Evolutionary conservation across 30 jellyfish, hydroid and myxozoan species (phyloP).

Genomic region (Pseudorhiza aurosa): DNA sequence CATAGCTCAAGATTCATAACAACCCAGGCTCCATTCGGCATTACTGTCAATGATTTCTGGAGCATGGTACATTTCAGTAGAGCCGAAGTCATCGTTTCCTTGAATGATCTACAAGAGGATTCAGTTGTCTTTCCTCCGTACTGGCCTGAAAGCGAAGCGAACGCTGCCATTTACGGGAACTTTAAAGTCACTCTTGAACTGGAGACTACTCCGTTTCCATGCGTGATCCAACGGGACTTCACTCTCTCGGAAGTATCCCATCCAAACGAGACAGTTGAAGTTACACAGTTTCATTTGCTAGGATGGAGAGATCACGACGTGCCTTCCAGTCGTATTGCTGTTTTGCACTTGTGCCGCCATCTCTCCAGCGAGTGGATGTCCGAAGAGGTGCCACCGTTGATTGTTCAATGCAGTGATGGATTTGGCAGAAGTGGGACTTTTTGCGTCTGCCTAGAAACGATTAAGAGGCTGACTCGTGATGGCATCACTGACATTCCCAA

Average conservation of each 20-base stretch:
- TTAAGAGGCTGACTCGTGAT: conserved; percentile 24
- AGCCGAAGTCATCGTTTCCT: conserved; percentile 62
- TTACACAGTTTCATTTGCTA: conserved; percentile 70
- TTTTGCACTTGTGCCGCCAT: conserved; percentile 36
- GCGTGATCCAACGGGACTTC: conserved; percentile 67
- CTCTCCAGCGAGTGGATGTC: conserved; percentile 35
- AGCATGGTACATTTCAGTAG: conserved; percentile 62
- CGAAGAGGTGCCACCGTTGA: conserved; percentile 50
- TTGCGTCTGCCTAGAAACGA: conserved; percentile 41
- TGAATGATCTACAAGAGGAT: conserved; percentile 65
- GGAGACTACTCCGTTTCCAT: conserved; percentile 60
- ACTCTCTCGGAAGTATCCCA: conserved; percentile 16
- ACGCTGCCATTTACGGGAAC: conserved; percentile 42
- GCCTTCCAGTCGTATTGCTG: conserved; percentile 54
- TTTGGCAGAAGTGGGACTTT: conserved; percentile 81
- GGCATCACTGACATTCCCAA: conserved; percentile 50
- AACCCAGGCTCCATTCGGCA: conserved; percentile 88
- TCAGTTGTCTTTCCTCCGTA: conserved; percentile 34
- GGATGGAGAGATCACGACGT: conserved; percentile 66
- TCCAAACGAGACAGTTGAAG: conserved; percentile 46
- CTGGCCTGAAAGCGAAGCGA: conserved; percentile 56
- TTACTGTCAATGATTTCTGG: conserved; percentile 84
- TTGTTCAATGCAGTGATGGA: conserved; percentile 88
- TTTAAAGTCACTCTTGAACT: conserved; percentile 50
- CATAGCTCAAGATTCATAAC: conserved; percentile 48